These are phyloP conservation scores for Pelmatolapia mariae DNA, from an alignment of 2,113 vertebrate species.

Conservation along the genomic window DNA sequence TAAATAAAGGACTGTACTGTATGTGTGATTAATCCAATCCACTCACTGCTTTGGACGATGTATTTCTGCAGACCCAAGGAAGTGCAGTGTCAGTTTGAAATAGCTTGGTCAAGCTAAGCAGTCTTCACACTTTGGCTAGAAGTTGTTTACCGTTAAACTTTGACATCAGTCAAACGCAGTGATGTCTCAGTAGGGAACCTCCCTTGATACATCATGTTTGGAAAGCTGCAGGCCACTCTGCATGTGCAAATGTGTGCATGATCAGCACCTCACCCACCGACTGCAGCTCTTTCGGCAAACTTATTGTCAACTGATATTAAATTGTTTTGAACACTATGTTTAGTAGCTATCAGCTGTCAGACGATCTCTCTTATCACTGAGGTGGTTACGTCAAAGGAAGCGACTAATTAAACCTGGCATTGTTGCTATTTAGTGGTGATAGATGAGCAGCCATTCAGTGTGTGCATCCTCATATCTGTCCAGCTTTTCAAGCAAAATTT, in stretches of 20 bases:
- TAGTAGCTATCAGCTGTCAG: background rate
- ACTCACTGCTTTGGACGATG: background rate
- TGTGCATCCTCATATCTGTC: background rate
- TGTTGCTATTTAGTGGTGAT: background rate
- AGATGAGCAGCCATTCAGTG: background rate
- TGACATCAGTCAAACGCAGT: background rate
- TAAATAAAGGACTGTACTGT: background rate
- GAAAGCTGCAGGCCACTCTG: background rate
- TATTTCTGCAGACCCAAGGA: background rate
- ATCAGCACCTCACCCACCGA: background rate
- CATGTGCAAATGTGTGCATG: background rate
- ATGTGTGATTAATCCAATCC: background rate
- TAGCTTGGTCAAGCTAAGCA: background rate
- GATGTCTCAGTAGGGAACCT: background rate
- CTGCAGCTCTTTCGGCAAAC: background rate
- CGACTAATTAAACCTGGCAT: background rate
- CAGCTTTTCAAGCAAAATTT: background rate
- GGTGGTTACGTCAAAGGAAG: background rate
- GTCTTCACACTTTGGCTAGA: background rate
- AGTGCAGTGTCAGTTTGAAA: background rate
- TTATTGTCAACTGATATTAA: background rate
- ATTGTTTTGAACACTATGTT: background rate
- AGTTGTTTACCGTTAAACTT: background rate
- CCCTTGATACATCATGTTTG: background rate
- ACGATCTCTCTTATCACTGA: background rate